Percentiles rank a stretch among this genome's conserved stretches.
Conservation (phyloP, 2,113 vertebrate species). For the Naja naja region DNA sequence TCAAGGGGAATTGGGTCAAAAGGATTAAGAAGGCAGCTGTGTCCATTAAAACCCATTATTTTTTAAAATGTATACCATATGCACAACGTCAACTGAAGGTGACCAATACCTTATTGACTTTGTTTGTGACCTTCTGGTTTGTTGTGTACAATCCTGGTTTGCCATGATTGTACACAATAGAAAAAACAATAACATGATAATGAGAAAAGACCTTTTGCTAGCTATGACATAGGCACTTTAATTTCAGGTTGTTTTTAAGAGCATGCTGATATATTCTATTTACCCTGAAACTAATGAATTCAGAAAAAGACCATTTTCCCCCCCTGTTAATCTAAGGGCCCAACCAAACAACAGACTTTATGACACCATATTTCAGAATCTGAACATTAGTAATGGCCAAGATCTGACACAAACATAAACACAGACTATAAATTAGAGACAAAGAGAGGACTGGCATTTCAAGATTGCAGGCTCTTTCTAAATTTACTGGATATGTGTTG, state of each 20-base stretch:
- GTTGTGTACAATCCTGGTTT: neutral
- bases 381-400: slow-evolving; percentile 47
- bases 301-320: slow-evolving; percentile 22
- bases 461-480: slow-evolving; percentile 38
- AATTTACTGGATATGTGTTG: slow-evolving; percentile 68
- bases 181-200: neutral
- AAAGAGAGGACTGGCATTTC: slow-evolving; percentile 47
- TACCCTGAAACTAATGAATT: neutral
- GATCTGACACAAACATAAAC: slow-evolving; percentile 64
- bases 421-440: slow-evolving; percentile 57
- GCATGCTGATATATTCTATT: slow-evolving; percentile 23
- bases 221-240: neutral
- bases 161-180: neutral
- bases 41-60: neutral
- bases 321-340: slow-evolving; percentile 23
- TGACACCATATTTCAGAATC: slow-evolving; percentile 60
- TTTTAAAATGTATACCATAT: neutral
- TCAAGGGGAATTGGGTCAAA: neutral
- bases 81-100: neutral
- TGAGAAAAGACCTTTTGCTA: neutral
- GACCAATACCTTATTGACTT: neutral
- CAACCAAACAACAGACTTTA: slow-evolving; percentile 49
- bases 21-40: neutral
- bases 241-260: neutral
- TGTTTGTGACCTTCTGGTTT: neutral